Percentiles rank a stretch among this genome's conserved stretches.
Evolutionary conservation across 2,888 invertebrate genomes (phyloP).

Genomic region (Coecobrya sp.): DNA sequence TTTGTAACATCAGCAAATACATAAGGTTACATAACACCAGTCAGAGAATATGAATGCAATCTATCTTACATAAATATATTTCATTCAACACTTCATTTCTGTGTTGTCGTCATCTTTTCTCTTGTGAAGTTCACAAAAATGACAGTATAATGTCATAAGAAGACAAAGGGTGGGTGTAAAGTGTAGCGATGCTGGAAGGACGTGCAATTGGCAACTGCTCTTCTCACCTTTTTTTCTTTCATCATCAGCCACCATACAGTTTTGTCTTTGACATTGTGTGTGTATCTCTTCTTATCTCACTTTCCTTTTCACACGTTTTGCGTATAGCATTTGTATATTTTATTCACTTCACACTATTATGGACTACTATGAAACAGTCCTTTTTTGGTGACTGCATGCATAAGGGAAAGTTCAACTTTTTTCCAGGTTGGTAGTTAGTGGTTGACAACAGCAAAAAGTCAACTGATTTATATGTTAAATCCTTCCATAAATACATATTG

Average conservation of each 20-base stretch:
- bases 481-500: slow-evolving; percentile 55
- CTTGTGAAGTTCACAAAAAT: not conserved
- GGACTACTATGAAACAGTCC: too few relatives aligned
- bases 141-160: not conserved
- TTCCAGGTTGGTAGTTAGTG: not conserved
- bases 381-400: not conserved
- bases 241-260: not conserved
- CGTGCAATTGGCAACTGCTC: slow-evolving; percentile 43
- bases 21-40: not conserved
- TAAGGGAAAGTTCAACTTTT: not conserved
- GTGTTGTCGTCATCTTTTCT: not conserved
- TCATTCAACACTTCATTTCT: not conserved
- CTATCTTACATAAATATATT: not conserved
- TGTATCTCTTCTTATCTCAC: not conserved
- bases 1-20: not conserved
- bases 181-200: not conserved
- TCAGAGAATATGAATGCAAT: not conserved
- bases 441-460: slow-evolving; percentile 3
- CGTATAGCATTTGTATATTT: too few relatives aligned
- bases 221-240: slow-evolving; percentile 18
- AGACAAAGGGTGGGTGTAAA: not conserved
- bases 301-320: not conserved
- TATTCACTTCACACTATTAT: too few relatives aligned
- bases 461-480: slow-evolving; percentile 56
- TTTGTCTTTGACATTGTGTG: slow-evolving; percentile 3